Base-by-base conservation (phyloP, 2,113 vertebrate genomes). In the Lepus europaeus region DNA sequence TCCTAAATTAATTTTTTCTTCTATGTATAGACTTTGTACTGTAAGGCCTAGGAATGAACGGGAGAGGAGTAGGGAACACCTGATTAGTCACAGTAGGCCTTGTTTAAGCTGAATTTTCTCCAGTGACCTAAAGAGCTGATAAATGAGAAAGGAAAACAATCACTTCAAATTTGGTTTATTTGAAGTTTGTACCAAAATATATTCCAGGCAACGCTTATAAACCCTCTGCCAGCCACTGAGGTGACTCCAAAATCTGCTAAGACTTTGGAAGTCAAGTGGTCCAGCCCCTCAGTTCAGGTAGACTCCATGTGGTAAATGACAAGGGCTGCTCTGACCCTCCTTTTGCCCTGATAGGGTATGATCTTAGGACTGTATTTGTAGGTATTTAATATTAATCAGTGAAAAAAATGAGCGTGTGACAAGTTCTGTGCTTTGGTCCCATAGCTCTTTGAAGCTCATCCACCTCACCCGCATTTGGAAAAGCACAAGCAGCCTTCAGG, bases 141-240 rank as follows among this genome's bases (percentile, higher is more conserved):
- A 68, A 72, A 31, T 56, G 22, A 89, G 85, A 93, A 49, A 73
- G 13, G 29, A 49, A 59, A n/a, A 59, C 77, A 76, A 51, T 72
- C 7, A 89, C n/a, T 89, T 95, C 83, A 95, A 94, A 51, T 91
- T 89, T 95, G 87, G 68, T 97, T 97, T 97, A 97, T 96, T 97
- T 96, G 56, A 94, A 45, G 14, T 88, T 74, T 95, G 83, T 96
- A 91, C 76, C 96, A 97, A 96, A 97, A 97, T 92, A 95, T 96
- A 97, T 90, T 93, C 68, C 59, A 89, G 87, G 64, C 70, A 96
- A 39, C 81, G 88, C 69, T 73, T 93, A 59, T 93, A 96, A 92
- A 61, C 74, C 56, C 79, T 78, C 14, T 87, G 36, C 22, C 49
- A 76, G 10, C 56, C 36, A 36, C 10, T 77, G 16, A 31, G 81